These are phyloP conservation scores for Drosophila gunungcola DNA, from an alignment of 1,140 invertebrate genomes.

Conservation along the genomic window DNA sequence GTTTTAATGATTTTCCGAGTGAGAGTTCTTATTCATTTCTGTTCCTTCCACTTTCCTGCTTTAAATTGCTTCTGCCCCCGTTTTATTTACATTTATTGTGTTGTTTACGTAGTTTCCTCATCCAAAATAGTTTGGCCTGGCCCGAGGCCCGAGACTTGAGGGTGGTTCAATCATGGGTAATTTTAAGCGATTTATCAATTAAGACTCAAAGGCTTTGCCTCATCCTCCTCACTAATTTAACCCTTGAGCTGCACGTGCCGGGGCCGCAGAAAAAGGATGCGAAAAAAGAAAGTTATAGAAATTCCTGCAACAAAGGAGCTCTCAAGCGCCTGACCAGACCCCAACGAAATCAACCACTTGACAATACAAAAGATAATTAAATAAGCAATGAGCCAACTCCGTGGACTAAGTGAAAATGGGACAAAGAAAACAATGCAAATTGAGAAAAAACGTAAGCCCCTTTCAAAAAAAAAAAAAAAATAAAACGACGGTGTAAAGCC, in stretches of 20 bases:
- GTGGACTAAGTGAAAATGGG: constrained; percentile 65
- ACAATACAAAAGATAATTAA: constrained; percentile 82
- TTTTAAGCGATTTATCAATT: constrained; percentile 69
- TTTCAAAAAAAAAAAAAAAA: constrained; percentile 21
- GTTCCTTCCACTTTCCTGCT: constrained; percentile 48
- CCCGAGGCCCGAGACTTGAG: constrained; percentile 20
- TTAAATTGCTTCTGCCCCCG: constrained; percentile 69
- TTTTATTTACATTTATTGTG: constrained; percentile 52
- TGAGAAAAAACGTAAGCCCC: constrained; percentile 54
- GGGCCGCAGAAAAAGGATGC: constrained; percentile 16
- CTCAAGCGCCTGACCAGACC: constrained; percentile 32
- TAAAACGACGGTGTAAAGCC: constrained; percentile 60
- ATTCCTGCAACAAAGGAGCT: constrained; percentile 42
- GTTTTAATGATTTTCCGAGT: constrained; percentile 78
- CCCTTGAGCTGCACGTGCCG: constrained; percentile 63
- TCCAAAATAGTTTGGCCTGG: constrained; percentile 53
- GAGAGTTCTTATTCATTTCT: constrained; percentile 47
- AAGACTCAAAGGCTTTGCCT: constrained; percentile 57
- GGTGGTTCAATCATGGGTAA: constrained; percentile 28
- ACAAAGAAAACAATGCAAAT: constrained; percentile 66
- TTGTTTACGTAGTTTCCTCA: constrained; percentile 25
- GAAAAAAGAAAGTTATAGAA: constrained; percentile 38
- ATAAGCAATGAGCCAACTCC: constrained; percentile 76
- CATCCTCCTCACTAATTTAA: constrained; percentile 31
- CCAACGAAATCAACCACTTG: constrained; percentile 71